phyloP scores from a whole-genome alignment of 2,888 invertebrate species.

The Resseliella maxima region DNA sequence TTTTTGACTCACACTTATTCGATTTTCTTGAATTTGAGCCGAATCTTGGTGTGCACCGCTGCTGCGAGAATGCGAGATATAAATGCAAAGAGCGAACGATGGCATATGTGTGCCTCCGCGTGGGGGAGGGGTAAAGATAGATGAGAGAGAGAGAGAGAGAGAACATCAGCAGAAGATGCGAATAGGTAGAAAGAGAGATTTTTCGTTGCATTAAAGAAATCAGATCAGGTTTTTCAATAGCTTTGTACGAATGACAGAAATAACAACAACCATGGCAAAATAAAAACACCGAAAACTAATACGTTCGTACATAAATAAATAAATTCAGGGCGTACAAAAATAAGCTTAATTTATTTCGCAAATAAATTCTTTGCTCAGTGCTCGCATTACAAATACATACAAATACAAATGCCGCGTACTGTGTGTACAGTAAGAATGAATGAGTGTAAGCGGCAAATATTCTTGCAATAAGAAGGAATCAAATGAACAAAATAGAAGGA shows the following conservation, averaged over 20 bases:
- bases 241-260: constrained; percentile 42
- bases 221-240: constrained; percentile 53
- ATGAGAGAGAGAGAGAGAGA: neutral
- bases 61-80: neutral
- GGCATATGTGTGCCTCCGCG: neutral
- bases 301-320: constrained; percentile 52
- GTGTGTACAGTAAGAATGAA: no score
- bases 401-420: no score
- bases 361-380: constrained; percentile 42
- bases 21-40: neutral
- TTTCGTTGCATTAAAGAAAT: constrained; percentile 34
- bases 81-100: neutral
- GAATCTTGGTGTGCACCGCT: neutral
- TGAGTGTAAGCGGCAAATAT: no score
- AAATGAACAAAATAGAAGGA: neutral
- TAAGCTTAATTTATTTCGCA: constrained; percentile 55
- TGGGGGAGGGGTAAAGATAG: neutral
- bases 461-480: neutral
- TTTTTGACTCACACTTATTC: neutral
- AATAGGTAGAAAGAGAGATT: neutral
- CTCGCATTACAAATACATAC: neutral
- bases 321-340: constrained; percentile 51
- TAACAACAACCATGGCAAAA: constrained; percentile 14
- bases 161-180: no score
- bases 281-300: constrained; percentile 54